Evolutionary conservation across 2,113 vertebrate genomes (phyloP).

Genomic region (Phasianus colchicus): DNA sequence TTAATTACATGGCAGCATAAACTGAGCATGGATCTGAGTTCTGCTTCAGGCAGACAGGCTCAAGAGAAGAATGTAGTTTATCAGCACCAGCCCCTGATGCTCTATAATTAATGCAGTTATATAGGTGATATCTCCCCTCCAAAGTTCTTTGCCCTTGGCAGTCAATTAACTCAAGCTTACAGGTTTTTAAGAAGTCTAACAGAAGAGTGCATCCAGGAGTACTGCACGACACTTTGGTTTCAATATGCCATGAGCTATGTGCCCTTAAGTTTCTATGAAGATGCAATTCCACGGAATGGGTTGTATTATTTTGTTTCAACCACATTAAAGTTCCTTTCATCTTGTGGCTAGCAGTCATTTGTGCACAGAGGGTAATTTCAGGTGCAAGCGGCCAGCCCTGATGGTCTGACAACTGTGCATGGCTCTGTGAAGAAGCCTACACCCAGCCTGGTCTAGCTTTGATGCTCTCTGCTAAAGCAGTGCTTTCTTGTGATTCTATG

Average conservation of each 20-base stretch:
- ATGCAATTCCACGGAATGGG: background rate
- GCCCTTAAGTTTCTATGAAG: background rate
- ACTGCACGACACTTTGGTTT: background rate
- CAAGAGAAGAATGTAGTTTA: background rate
- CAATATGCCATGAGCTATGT: fast-evolving
- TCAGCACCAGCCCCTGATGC: background rate
- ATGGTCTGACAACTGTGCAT: background rate
- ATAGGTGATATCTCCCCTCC: background rate
- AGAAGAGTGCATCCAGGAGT: background rate
- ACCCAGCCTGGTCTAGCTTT: background rate
- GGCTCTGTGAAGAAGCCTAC: background rate
- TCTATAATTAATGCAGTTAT: slow-evolving; percentile 6
- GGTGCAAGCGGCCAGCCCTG: background rate
- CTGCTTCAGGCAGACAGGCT: background rate
- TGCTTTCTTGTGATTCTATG: background rate
- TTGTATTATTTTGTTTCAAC: background rate
- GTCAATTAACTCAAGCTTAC: slow-evolving; percentile 14
- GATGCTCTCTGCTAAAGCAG: background rate
- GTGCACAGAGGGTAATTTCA: background rate
- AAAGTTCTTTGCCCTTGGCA: background rate
- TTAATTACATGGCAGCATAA: fast-evolving
- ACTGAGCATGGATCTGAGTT: background rate
- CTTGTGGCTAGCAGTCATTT: background rate
- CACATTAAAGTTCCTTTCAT: background rate
- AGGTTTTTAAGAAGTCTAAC: background rate